Base-by-base conservation (phyloP, 2,797 vertebrate species). In the Gymnopithys bicolor region DNA sequence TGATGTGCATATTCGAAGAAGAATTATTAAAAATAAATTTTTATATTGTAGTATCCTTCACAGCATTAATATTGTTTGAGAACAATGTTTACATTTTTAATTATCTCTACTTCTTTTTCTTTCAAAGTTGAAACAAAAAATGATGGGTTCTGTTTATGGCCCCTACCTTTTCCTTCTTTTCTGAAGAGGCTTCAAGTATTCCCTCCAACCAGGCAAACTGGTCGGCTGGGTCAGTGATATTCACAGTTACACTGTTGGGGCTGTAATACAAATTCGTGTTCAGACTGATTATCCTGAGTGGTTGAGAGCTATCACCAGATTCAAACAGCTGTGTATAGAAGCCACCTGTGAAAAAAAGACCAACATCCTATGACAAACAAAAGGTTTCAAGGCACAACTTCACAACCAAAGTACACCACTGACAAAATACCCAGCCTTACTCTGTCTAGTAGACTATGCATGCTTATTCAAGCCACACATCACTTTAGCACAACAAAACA, bases 241-340 rank as follows among this genome's bases (percentile, higher is more conserved):
- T 99, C 39, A 90, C 39, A 0, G 99, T 99, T 93, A 96, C 95
- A 10, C 96, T 62, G 91, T 99, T 97, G 5, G 99, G 99, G 64
- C 98, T 93, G 53, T 99, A 99, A 97, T 99, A 99, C 10, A 99
- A 98, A 92, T 99, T 98, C 11, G 99, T 99, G 97, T 99, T 99
- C 77, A 99, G 97, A 95, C 99, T 99, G 64, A 99, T 97, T 95
- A 99, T 97, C 66, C 99, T 98, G 58, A 99, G 96, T 33, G 93
- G 77, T 7, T 95, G 93, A 87, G 60, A 45, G 60, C 92, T 89
- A 9, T 30, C 48, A 56, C 96, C 97, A 8, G 97, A 95, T 87
- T 97, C 96, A 19, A 98, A 98, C 73, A 98, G 97, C 97, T 99
- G 99, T 2, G 99, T 98, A 95, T 99, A 99, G 97, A 99, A 99